A percentile compares a stretch with the other conserved stretches of the same genome.
Evolutionary conservation across 2,888 invertebrate genomes (phyloP).

Genomic region (Palloptera scutellata): DNA sequence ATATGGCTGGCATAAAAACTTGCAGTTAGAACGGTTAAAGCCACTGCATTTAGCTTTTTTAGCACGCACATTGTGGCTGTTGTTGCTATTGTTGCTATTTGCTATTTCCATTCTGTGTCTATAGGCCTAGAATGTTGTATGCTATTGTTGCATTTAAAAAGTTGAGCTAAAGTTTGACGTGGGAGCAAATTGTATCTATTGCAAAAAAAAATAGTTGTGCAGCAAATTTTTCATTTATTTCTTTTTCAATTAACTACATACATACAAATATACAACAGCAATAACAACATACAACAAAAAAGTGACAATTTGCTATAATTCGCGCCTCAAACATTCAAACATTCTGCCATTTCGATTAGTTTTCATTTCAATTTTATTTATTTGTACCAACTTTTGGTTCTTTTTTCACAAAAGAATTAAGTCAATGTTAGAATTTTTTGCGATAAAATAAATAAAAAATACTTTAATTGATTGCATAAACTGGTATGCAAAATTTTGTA

Average conservation of each 20-base stretch:
- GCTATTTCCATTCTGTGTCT: not conserved
- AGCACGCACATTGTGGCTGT: not conserved
- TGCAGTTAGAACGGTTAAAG: no score
- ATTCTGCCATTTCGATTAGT: no score
- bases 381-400: no score
- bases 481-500: no score
- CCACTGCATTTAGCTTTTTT: no score
- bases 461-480: no score
- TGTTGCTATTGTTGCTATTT: not conserved
- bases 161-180: slow-evolving; percentile 38
- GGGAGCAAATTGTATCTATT: slow-evolving; percentile 49
- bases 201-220: slow-evolving; percentile 1
- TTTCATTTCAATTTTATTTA: no score
- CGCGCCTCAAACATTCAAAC: slow-evolving; percentile 33
- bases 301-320: slow-evolving; percentile 35
- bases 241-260: not conserved
- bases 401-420: no score
- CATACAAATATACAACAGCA: slow-evolving; percentile 1
- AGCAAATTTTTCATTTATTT: slow-evolving; percentile 1
- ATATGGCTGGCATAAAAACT: no score
- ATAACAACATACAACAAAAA: slow-evolving; percentile 19
- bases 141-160: not conserved
- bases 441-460: no score
- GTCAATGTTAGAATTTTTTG: no score
- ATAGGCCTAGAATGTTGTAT: slow-evolving; percentile 46